Evolutionary conservation across 2,113 vertebrate species (phyloP).

Genomic region (Ptyas mucosa): DNA sequence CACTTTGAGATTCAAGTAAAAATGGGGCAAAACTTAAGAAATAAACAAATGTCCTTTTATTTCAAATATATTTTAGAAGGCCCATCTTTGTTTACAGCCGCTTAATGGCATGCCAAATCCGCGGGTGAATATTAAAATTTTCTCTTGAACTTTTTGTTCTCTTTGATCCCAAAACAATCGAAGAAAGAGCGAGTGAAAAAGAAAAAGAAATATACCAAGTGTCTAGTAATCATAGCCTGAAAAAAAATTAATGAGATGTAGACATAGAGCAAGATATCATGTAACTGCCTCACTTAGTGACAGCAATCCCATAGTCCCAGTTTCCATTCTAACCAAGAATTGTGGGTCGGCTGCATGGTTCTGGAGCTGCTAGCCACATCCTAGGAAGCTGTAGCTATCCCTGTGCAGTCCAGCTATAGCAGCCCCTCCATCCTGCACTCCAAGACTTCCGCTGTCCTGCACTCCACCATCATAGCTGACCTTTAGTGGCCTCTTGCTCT

Average conservation of each 20-base stretch:
- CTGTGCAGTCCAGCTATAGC: neutral
- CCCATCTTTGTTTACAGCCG: neutral
- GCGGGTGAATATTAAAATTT: neutral
- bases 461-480: neutral
- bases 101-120: neutral
- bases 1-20: neutral
- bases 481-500: neutral
- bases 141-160: neutral
- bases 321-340: neutral
- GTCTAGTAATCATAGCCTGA: neutral
- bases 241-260: neutral
- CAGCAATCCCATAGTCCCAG: neutral
- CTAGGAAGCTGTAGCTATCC: neutral
- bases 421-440: neutral
- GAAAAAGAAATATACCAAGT: neutral
- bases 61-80: neutral
- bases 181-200: no score
- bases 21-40: neutral
- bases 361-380: neutral
- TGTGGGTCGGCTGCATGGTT: neutral
- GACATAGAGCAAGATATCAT: neutral
- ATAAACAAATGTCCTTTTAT: neutral
- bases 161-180: neutral
- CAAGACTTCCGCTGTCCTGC: neutral
- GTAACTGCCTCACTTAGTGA: neutral